These are phyloP conservation scores for Laodelphax striatellus DNA, from an alignment of 1,140 invertebrate genomes.

Conservation along the genomic window DNA sequence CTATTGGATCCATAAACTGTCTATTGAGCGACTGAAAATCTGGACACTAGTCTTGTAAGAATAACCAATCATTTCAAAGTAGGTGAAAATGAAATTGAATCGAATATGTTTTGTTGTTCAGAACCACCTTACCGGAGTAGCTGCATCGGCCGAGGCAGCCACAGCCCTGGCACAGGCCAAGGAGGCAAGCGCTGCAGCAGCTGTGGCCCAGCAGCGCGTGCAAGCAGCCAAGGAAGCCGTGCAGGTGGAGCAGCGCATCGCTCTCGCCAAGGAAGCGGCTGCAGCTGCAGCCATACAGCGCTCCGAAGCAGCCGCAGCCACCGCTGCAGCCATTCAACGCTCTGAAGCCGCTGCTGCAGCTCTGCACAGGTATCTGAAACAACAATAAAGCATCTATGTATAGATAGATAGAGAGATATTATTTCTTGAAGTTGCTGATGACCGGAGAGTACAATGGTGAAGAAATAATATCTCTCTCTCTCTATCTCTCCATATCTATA, in stretches of 20 bases:
- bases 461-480: too few relatives aligned
- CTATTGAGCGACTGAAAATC: too few relatives aligned
- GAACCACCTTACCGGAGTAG: background rate
- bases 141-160: conserved; percentile 33
- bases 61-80: too few relatives aligned
- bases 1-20: too few relatives aligned
- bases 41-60: too few relatives aligned
- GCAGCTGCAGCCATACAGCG: conserved; percentile 37
- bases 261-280: conserved; percentile 38
- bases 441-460: too few relatives aligned
- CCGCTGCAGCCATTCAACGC: conserved; percentile 33
- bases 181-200: conserved; percentile 37
- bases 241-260: conserved; percentile 38
- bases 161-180: conserved; percentile 38
- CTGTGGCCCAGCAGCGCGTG: conserved; percentile 37
- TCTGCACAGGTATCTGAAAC: conserved; percentile 28
- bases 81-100: too few relatives aligned
- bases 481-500: too few relatives aligned
- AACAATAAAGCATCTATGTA: too few relatives aligned
- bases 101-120: too few relatives aligned
- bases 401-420: too few relatives aligned
- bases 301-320: conserved; percentile 37
- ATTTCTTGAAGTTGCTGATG: too few relatives aligned
- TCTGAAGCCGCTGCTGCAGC: conserved; percentile 33
- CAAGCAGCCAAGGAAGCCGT: conserved; percentile 40